Percentiles rank a stretch among this genome's conserved stretches.
These are phyloP conservation scores for Enteromius thamalakanensis DNA, from an alignment of 2,797 vertebrate genomes.

Conservation along the genomic window DNA sequence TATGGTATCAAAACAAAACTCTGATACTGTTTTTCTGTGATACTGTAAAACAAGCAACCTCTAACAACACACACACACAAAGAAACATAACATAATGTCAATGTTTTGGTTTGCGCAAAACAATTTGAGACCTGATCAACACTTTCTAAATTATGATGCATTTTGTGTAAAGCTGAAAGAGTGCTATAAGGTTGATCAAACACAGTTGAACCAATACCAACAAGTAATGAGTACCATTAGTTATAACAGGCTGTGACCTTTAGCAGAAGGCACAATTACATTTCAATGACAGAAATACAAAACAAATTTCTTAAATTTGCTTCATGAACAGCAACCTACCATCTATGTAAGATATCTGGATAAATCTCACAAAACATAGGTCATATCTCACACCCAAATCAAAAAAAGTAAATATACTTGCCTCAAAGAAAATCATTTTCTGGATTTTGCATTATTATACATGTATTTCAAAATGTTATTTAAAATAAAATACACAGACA, in stretches of 20 bases:
- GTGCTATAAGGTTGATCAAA: slow-evolving; percentile 63
- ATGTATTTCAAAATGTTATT: neutral
- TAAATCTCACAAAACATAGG: neutral
- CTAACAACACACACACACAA: slow-evolving; percentile 8
- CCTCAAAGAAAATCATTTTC: neutral
- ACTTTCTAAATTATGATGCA: slow-evolving; percentile 29
- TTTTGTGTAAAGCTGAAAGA: slow-evolving; percentile 66
- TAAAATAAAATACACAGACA: neutral
- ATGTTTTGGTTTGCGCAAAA: slow-evolving; percentile 20
- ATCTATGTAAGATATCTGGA: slow-evolving; percentile 17
- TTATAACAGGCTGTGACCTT: slow-evolving; percentile 67
- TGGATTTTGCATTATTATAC: slow-evolving; percentile 24
- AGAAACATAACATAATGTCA: slow-evolving; percentile 56
- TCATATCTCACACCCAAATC: slow-evolving; percentile 12
- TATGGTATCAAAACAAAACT: slow-evolving; percentile 21
- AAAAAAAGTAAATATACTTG: neutral
- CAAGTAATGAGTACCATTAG: slow-evolving; percentile 58
- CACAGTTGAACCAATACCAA: slow-evolving; percentile 61
- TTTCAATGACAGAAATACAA: slow-evolving; percentile 61
- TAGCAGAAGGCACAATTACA: slow-evolving; percentile 77
- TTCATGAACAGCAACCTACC: slow-evolving; percentile 15
- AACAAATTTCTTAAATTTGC: slow-evolving; percentile 45
- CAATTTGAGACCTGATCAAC: neutral
- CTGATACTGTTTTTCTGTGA: slow-evolving; percentile 42
- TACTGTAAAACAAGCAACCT: slow-evolving; percentile 53